Evolutionary conservation across 2,113 vertebrate genomes (phyloP), one percentile per base, ranked within the genome.

Genomic region (Triplophysa rosa): DNA sequence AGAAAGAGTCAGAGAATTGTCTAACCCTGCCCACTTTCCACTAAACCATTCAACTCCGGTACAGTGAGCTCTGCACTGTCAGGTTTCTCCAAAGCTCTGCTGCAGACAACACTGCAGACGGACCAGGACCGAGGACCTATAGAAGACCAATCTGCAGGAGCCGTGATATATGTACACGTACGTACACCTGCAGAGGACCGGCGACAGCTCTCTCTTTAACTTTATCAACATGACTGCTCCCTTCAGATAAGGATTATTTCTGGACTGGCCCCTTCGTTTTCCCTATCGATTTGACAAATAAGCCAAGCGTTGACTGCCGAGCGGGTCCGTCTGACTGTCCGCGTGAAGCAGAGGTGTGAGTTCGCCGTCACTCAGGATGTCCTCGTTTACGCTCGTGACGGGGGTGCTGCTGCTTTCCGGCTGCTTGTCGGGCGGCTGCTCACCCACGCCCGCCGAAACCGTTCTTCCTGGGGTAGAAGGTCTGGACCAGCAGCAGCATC

Each of bases 321-420:
- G 61, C 64, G 67, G 59, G 59, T 6, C 4, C 49, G 49, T 52
- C 49, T 16, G 49, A 58, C 9, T 58, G 54, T 21, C n/a, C n/a
- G 54, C 54, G 19, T 58, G 54, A 58, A 58, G 54, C 56, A 19
- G 54, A 67, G 47, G 54, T 45, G 79, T 47, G 79, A 77, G 67
- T 62, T 56, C 58, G 59, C 33, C 33, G 21, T 54, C 74, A 24
- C 79, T 77, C 79, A 81, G 79, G 77, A 79, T 83, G 84, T 78
- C 84, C 79, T 78, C 69, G 11, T 89, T 93, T 81, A 87, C 92
- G 82, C 91, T 93, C 86, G 91, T 94, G 70, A 85, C 90, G 84
- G 89, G 93, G 87, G 83, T 95, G 85, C 87, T 94, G 85, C 88
- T 95, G 86, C 89, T 93, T 83, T 89, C 91, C 81, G 90, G 93